Evolutionary conservation across 2,888 invertebrate genomes (phyloP), one percentile per base, ranked within the genome.

Genomic region (Eupithecia inturbata): DNA sequence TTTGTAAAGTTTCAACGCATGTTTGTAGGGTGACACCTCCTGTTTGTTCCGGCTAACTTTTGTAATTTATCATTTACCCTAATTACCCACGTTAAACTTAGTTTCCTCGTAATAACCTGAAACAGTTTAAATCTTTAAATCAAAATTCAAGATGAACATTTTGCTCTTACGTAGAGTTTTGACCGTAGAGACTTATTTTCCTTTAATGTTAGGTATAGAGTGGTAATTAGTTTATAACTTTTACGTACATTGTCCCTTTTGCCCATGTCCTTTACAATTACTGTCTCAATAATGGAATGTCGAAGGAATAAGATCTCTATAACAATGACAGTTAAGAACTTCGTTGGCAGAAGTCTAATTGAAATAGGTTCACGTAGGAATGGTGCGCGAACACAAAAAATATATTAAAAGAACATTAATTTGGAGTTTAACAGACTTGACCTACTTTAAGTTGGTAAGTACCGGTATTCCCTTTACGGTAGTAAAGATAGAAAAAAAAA

Each of bases 401-500:
- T 36, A 36, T 64, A 64, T 64, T 62, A 31, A 62, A 62, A 19
- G n/a, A 22, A n/a, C 36, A 33, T 64, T 31, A 64, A 64, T 64
- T 64, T 36, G 36, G 31, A 64, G 19, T 64, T 64, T 64, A n/a
- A 74, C 78, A 84, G 82, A 83, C 83, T 83, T 86, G 84, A 82
- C 85, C 86, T 77, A 83, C 68, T 85, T 82, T 78, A 26, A 41
- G 78, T 76, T 73, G 31, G 36, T 64, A 64, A 64, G 49, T 45
- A 28, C 72, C 79, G 78, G 80, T 79, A 80, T 78, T 80, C 77
- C 73, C 78, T 71, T 74, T 70, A 75, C 79, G 82, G 79, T 80
- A 79, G 77, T 79, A 80, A 80, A 76, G 70, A 80, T 78, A 77
- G 63, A 33, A 63, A 53, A 33, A n/a, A 22, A 68, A 49, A 31